Conservation (phyloP, 2,888 invertebrate genomes). For the Drymonia ruficornis region DNA sequence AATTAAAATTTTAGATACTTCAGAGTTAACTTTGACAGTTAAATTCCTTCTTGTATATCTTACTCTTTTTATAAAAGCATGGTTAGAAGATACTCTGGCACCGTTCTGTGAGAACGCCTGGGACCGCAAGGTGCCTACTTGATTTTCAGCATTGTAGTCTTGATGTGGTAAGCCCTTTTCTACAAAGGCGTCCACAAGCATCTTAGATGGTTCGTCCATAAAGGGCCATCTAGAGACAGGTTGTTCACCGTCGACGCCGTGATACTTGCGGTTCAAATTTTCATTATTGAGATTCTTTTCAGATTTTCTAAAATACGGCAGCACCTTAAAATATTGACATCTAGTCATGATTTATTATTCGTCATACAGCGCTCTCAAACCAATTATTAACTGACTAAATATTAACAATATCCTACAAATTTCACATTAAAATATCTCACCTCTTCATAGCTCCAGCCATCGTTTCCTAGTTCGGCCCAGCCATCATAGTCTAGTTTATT, state of each 20-base stretch:
- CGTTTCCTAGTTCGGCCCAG: constrained; percentile 86
- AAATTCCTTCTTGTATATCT: constrained; percentile 79
- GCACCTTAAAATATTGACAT: no score
- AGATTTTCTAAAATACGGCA: constrained; percentile 88
- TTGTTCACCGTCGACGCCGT: constrained; percentile 85
- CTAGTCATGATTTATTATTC: no score
- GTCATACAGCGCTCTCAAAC: neutral
- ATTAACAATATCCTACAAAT: no score
- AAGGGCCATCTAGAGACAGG: constrained; percentile 85
- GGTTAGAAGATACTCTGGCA: constrained; percentile 84
- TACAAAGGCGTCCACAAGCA: constrained; percentile 82
- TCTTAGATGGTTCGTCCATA: constrained; percentile 81
- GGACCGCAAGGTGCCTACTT: constrained; percentile 83
- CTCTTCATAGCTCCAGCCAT: constrained; percentile 85
- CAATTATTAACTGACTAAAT: no score
- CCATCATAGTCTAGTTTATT: constrained; percentile 85
- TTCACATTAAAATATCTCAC: constrained; percentile 46
- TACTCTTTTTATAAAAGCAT: constrained; percentile 86
- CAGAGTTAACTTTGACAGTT: constrained; percentile 72
- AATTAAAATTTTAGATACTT: constrained; percentile 82
- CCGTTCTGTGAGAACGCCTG: constrained; percentile 84
- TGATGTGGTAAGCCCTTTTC: constrained; percentile 83
- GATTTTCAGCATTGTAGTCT: constrained; percentile 82
- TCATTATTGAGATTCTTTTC: constrained; percentile 84
- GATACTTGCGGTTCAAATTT: constrained; percentile 78